phyloP scores from a whole-genome alignment of 2,797 vertebrate genomes.

The Sebastes paucispinis region DNA sequence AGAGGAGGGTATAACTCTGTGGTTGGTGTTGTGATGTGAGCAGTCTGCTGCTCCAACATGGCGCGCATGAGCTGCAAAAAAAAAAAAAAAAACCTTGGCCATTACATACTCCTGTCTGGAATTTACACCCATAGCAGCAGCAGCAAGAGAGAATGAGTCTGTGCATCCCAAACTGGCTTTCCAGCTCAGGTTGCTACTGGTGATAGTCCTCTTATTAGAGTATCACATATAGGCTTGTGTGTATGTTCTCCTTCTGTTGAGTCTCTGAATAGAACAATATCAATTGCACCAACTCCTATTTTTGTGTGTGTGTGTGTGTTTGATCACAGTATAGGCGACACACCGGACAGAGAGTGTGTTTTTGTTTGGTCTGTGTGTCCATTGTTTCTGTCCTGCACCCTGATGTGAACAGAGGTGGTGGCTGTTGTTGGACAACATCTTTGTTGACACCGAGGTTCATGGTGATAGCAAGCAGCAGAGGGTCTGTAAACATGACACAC shows the following conservation, averaged over 20 bases:
- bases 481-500: conserved; percentile 44
- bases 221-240: conserved; percentile 13
- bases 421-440: conserved; percentile 31
- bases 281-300: background rate
- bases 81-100: conserved; percentile 48
- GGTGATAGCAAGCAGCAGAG: conserved; percentile 9
- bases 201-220: conserved; percentile 33
- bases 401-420: conserved; percentile 2
- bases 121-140: conserved; percentile 44
- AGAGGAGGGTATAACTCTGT: conserved; percentile 14
- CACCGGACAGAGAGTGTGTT: conserved; percentile 34
- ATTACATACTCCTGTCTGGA: conserved; percentile 74
- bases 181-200: conserved; percentile 31
- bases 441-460: conserved; percentile 49
- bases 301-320: conserved; percentile 13
- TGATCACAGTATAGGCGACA: conserved; percentile 65
- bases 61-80: conserved; percentile 64
- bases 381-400: conserved; percentile 55
- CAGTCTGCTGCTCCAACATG: conserved; percentile 77
- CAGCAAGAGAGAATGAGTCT: conserved; percentile 4
- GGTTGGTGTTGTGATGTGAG: conserved; percentile 66
- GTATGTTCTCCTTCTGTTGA: conserved; percentile 5
- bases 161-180: conserved; percentile 20
- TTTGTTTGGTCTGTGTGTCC: conserved; percentile 51
- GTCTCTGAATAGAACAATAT: conserved; percentile 48